phyloP scores from a whole-genome alignment of 2,113 vertebrate genomes.

The Oreocharis arfaki region DNA sequence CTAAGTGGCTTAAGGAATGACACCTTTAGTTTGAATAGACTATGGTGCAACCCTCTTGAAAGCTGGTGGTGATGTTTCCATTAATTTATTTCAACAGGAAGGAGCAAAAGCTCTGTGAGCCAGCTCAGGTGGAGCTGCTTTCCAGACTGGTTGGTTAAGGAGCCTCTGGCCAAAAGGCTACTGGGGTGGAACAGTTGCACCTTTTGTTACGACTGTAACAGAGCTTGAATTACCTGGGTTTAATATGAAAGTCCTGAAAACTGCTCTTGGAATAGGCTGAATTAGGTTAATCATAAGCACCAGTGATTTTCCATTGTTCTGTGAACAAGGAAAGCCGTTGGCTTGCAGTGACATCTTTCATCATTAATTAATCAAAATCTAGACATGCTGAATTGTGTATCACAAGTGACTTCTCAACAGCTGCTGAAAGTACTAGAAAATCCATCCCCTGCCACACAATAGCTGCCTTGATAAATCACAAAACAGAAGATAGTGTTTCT shows the following conservation, averaged over 20 bases:
- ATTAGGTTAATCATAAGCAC: conserved; percentile 39
- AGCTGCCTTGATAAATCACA: conserved; percentile 14
- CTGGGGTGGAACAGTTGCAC: not conserved
- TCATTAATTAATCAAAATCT: conserved; percentile 33
- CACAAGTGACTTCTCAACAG: not conserved
- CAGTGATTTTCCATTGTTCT: not conserved
- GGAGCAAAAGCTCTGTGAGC: not conserved
- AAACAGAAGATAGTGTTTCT: conserved; percentile 50
- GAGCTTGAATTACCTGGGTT: conserved; percentile 11
- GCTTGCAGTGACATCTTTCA: not conserved
- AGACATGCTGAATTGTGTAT: not conserved
- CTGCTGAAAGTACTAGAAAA: not conserved
- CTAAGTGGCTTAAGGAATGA: not conserved
- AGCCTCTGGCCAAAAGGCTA: not conserved
- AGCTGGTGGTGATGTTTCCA: not conserved
- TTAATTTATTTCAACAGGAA: not conserved
- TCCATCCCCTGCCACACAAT: conserved; percentile 3
- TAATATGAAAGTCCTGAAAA: not conserved
- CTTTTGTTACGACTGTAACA: conserved; percentile 15
- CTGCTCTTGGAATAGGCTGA: not conserved
- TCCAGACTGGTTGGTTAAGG: not conserved
- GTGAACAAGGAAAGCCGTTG: not conserved
- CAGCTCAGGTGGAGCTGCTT: not conserved
- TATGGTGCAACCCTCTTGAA: not conserved
- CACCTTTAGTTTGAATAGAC: not conserved